These are phyloP conservation scores for Simalia tracyae DNA, from an alignment of 2,797 vertebrate species.

Conservation along the genomic window DNA sequence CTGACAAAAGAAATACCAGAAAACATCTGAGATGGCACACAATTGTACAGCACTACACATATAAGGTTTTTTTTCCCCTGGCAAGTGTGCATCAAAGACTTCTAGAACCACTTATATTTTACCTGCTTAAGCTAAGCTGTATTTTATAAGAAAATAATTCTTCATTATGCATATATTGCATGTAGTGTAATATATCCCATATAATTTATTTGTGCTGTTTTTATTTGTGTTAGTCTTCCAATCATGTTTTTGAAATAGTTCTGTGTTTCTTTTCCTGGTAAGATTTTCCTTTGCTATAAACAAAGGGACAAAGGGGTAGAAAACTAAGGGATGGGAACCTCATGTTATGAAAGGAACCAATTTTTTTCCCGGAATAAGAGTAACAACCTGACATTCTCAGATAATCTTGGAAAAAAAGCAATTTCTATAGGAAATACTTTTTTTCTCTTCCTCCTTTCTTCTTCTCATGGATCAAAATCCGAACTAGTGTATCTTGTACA, in stretches of 20 bases:
- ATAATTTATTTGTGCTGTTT: constrained; percentile 21
- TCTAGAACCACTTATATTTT: constrained; percentile 28
- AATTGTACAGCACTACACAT: constrained; percentile 54
- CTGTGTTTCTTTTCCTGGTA: constrained; percentile 16
- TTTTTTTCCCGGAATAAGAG: neutral
- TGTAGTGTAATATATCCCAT: constrained; percentile 49
- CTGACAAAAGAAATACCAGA: neutral
- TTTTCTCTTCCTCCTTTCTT: neutral
- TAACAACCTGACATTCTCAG: neutral
- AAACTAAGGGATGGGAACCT: neutral
- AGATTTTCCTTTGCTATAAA: neutral
- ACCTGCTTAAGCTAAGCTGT: neutral
- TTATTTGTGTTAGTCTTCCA: constrained; percentile 50
- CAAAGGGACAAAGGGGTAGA: neutral
- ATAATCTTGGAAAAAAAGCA: neutral
- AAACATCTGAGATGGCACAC: neutral
- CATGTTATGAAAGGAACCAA: neutral
- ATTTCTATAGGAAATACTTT: neutral
- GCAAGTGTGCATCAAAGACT: constrained; percentile 13
- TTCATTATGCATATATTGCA: constrained; percentile 52
- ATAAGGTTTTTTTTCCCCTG: constrained; percentile 1
- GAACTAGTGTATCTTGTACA: constrained; percentile 47
- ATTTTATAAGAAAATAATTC: constrained; percentile 34
- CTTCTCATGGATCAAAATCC: neutral
- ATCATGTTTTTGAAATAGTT: constrained; percentile 56